Evolutionary conservation across 2,797 vertebrate species (phyloP), one percentile per base, ranked within the genome.

Genomic region (Tarsius wallacei): DNA sequence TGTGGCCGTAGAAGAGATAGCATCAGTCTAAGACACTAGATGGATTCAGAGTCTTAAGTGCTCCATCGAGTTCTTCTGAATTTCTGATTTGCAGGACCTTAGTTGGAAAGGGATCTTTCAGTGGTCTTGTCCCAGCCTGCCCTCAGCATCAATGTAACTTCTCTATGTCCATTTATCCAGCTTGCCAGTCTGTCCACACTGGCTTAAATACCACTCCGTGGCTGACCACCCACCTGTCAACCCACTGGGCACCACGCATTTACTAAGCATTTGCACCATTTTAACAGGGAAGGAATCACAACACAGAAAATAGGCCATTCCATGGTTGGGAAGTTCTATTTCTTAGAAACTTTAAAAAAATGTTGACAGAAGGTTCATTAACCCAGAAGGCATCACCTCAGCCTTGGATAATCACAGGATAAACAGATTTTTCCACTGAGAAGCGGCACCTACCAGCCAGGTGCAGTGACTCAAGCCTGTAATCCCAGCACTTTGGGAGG

Each of bases 331-430:
- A 71, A 28, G 28, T 76, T 83, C 74, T 33, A 9, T 57, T 87
- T 87, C 53, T 70, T 55, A 83, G 26, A 49, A 61, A n/a, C 8
- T 28, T 81, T 49, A 19, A 49, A n/a, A 24, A 47, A 84, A 80
- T 26, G 64, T 71, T 76, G 70, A 90, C 51, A 47, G 71, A 93
- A 96, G 21, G 13, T 87, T 24, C 83, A 2, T 51, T 71, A 68
- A 73, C 33, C 87, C 59, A 36, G 82, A 64, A 94, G 82, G 61
- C 36, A 47, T 66, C 17, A 59, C 17, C 28, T 85, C n/a, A 36
- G 36, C 22, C 55, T 63, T 74, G 31, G 31, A 31, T 49, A 70
- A 57, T 76, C 31, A 82, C 4, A 66, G 36, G 77, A 83, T 31
- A 90, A 57, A 86, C 19, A 77, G 16, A 78, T 12, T 73, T 42